A percentile compares a stretch with the other conserved stretches of the same genome.
These are phyloP conservation scores for Polydrusus cervinus DNA, from an alignment of 2,888 invertebrate species.

Conservation along the genomic window DNA sequence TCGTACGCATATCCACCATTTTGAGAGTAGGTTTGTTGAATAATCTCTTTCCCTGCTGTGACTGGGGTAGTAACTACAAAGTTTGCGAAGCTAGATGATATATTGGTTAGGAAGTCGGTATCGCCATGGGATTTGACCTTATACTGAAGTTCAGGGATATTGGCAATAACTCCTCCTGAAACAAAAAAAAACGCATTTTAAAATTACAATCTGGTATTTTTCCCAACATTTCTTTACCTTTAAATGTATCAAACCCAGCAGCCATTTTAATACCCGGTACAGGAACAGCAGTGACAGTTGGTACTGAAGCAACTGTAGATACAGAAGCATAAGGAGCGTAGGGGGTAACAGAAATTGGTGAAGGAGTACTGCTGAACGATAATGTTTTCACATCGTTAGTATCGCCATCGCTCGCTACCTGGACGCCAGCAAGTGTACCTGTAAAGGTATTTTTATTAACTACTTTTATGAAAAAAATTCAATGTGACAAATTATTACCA, in stretches of 20 bases:
- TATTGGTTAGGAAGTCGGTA: constrained; percentile 54
- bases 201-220: neutral
- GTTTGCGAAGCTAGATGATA: constrained; percentile 57
- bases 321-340: constrained; percentile 49
- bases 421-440: constrained; percentile 56
- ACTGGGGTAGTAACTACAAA: constrained; percentile 58
- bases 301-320: constrained; percentile 63
- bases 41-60: neutral
- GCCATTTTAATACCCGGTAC: constrained; percentile 60
- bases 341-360: constrained; percentile 57
- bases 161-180: constrained; percentile 66
- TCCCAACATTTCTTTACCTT: constrained; percentile 46
- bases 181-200: constrained; percentile 1
- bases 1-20: constrained; percentile 68
- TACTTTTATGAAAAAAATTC: neutral
- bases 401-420: constrained; percentile 60
- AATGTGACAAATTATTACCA: constrained; percentile 48
- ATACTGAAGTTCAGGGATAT: constrained; percentile 66
- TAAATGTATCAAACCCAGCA: constrained; percentile 61
- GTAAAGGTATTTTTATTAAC: constrained; percentile 1
- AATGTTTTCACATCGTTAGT: constrained; percentile 50
- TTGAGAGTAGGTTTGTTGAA: constrained; percentile 38
- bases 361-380: constrained; percentile 57
- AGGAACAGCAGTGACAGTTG: constrained; percentile 62
- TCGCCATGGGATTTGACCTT: constrained; percentile 58